phyloP scores from a whole-genome alignment of 2,888 invertebrate genomes.

The Catocala nupta region DNA sequence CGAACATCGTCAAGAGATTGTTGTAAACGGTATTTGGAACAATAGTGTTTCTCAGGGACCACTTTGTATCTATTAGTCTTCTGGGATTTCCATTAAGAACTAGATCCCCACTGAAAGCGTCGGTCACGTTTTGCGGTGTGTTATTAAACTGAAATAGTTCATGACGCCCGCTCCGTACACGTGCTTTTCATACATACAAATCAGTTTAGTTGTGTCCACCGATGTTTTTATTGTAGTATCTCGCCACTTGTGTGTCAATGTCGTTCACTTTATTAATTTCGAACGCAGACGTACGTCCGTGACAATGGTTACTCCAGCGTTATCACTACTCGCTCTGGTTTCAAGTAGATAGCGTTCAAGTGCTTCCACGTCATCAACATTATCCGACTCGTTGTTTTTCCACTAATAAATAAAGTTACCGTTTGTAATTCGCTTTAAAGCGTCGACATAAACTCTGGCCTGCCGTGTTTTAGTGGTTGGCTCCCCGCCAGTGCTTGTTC shows the following conservation, averaged over 20 bases:
- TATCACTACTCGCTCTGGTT: slow-evolving; percentile 56
- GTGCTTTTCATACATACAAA: slow-evolving; percentile 45
- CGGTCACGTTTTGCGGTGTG: slow-evolving; percentile 44
- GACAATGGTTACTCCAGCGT: slow-evolving; percentile 60
- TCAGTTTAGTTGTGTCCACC: slow-evolving; percentile 39
- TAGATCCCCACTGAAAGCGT: slow-evolving; percentile 42
- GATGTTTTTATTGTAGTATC: slow-evolving; percentile 56
- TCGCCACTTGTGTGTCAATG: slow-evolving; percentile 56
- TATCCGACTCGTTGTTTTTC: slow-evolving; percentile 51
- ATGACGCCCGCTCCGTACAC: slow-evolving; percentile 49
- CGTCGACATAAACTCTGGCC: slow-evolving; percentile 63
- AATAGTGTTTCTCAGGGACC: slow-evolving; percentile 61
- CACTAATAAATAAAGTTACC: slow-evolving; percentile 58
- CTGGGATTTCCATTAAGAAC: slow-evolving; percentile 42
- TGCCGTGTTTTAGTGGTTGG: slow-evolving; percentile 74
- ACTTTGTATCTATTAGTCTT: slow-evolving; percentile 44
- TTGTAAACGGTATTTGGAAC: slow-evolving; percentile 49
- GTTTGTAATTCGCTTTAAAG: slow-evolving; percentile 58
- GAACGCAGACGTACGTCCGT: slow-evolving; percentile 54
- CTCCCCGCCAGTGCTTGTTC: slow-evolving; percentile 68
- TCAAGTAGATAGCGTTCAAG: slow-evolving; percentile 55
- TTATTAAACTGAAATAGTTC: slow-evolving; percentile 56
- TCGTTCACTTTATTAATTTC: slow-evolving; percentile 59
- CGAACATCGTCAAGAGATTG: slow-evolving; percentile 43
- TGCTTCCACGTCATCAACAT: slow-evolving; percentile 49